Base-by-base conservation (phyloP, 2,888 invertebrate genomes). In the Sesia bembeciformis region DNA sequence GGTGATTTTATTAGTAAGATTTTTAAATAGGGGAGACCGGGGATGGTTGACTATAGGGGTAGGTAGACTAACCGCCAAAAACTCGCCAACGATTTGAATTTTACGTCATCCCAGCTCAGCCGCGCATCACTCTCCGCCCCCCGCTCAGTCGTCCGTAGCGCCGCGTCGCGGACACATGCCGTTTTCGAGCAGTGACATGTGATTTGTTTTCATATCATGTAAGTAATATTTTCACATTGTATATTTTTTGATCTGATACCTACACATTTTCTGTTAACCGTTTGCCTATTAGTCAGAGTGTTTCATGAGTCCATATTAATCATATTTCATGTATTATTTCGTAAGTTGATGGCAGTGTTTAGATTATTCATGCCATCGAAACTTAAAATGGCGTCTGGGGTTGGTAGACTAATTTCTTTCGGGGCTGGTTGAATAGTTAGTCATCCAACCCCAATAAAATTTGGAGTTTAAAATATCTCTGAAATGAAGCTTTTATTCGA, bases 371-470 rank as follows among this genome's bases (percentile, higher is more conserved):
- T 54, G 46, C 53, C 42, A 43, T 51, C 43, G 49, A 58, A 58
- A 58, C 49, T 55, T 53, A 58, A 55, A 58, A 58, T 41, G 41
- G 41, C 41, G 7, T 41, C 41, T 41, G 41, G 41, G 60, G 58
- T 52, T 60, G 53, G 56, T 60, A 56, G 60, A 58, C 58, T 51
- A 57, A 57, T 53, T 55, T 60, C 49, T 60, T 54, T 54, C 55
- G 55, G 56, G 56, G 60, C 53, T 58, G 56, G 58, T 60, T 58
- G 60, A 57, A 55, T 52, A 58, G 49, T 51, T 55, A 56, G 51
- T 60, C 58, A 58, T 56, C 59, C 58, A 53, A 56, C 59, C 58
- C 56, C 59, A 56, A 56, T 53, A 53, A 49, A 58, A 46, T 56
- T 55, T 54, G 41, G 40, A 53, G 54, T 53, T 56, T 49, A 53